These are phyloP conservation scores for Pasiphila rectangulata DNA, from an alignment of 2,888 invertebrate genomes.

Conservation along the genomic window DNA sequence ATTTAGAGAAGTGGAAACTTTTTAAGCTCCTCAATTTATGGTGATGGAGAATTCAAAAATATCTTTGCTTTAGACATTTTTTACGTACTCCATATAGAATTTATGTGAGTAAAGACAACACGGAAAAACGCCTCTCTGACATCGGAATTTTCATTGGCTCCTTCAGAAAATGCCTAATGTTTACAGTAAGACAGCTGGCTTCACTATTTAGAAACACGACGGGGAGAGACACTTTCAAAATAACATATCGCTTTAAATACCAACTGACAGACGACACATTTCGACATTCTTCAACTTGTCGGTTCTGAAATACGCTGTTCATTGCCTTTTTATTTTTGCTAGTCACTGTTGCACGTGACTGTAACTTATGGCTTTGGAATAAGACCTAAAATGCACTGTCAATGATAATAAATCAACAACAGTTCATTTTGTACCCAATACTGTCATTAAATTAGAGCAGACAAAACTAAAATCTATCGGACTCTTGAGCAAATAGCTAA, in stretches of 20 bases:
- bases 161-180: constrained; percentile 60
- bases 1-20: constrained; percentile 23
- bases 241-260: constrained; percentile 80
- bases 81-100: constrained; percentile 30
- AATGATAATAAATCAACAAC: constrained; percentile 13
- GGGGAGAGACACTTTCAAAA: constrained; percentile 61
- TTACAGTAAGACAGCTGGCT: constrained; percentile 67
- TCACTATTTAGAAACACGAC: constrained; percentile 70
- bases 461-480: constrained; percentile 53
- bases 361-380: constrained; percentile 36
- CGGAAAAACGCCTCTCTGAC: constrained; percentile 42
- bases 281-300: constrained; percentile 80
- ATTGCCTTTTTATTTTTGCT: constrained; percentile 65
- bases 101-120: constrained; percentile 27
- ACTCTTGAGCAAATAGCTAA: constrained; percentile 56
- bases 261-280: constrained; percentile 81
- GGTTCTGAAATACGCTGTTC: constrained; percentile 68
- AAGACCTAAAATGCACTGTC: constrained; percentile 36
- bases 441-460: constrained; percentile 57
- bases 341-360: constrained; percentile 10
- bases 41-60: constrained; percentile 15
- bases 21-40: constrained; percentile 25
- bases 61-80: constrained; percentile 22
- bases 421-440: constrained; percentile 46
- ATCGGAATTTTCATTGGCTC: constrained; percentile 60